Conservation (phyloP, 2,113 vertebrate genomes). For the Drymodes brunneopygia region DNA sequence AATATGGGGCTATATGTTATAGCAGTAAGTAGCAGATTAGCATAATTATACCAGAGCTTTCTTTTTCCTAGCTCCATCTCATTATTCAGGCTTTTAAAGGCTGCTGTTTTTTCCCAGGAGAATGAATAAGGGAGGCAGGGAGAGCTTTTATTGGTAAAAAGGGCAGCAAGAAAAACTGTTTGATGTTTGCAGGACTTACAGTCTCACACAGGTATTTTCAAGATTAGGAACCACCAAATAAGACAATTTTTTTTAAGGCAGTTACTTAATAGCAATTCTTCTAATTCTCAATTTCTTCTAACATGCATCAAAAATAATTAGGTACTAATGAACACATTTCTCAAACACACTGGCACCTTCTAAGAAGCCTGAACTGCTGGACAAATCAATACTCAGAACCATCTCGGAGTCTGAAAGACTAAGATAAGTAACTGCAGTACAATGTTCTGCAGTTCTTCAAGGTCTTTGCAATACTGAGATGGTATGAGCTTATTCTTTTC, state of each 20-base stretch:
- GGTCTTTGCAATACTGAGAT: not conserved
- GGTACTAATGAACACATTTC: not conserved
- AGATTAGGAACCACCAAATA: not conserved
- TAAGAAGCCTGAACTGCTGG: not conserved
- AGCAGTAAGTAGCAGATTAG: not conserved
- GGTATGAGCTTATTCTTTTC: not conserved
- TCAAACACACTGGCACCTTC: slow-evolving; percentile 14
- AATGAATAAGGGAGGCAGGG: not conserved
- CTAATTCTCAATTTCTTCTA: not conserved
- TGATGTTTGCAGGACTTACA: not conserved
- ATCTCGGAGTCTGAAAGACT: slow-evolving; percentile 41
- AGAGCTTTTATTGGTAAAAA: not conserved
- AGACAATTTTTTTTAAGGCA: not conserved
- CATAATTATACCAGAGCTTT: not conserved
- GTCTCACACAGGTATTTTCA: not conserved
- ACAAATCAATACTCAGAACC: slow-evolving; percentile 55
- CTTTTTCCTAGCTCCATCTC: not conserved
- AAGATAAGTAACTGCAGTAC: not conserved
- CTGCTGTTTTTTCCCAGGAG: not conserved
- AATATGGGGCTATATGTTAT: not conserved
- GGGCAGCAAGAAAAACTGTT: not conserved
- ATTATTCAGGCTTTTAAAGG: not conserved
- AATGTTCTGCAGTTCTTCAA: not conserved
- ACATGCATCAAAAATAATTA: not conserved
- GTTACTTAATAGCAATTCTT: not conserved